phyloP scores from a whole-genome alignment of 1,140 invertebrate species.

The Meteorus sp. region DNA sequence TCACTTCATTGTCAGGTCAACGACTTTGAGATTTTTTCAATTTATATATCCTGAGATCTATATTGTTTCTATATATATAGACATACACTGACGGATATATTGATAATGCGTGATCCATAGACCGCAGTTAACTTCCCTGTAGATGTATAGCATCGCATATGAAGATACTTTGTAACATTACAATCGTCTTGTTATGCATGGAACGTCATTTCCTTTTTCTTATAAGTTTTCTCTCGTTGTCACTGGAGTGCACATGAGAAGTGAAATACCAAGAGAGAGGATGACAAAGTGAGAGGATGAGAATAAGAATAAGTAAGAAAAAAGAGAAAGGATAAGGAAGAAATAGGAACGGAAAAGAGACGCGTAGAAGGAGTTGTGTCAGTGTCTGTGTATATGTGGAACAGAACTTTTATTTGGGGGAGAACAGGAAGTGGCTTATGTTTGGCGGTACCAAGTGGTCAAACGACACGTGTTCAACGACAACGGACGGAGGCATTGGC shows the following conservation, averaged over 20 bases:
- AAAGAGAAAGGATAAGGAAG: constrained; percentile 11
- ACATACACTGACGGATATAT: no score
- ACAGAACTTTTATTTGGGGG: no score
- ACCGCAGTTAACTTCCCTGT: constrained; percentile 12
- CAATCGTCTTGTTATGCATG: constrained; percentile 41
- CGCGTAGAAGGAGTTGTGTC: constrained; percentile 16
- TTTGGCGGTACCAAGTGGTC: constrained; percentile 30
- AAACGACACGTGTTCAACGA: constrained; percentile 44
- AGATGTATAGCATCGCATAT: constrained; percentile 3
- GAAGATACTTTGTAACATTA: neutral
- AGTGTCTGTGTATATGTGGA: no score
- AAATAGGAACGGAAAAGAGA: constrained; percentile 19
- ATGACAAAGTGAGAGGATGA: no score
- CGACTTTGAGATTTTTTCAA: no score
- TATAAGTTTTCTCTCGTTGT: constrained; percentile 24
- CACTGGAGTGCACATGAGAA: constrained; percentile 6
- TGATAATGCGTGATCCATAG: no score
- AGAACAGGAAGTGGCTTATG: constrained; percentile 38
- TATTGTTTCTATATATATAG: no score
- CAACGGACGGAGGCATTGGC: constrained; percentile 32
- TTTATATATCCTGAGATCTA: no score
- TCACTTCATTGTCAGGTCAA: no score
- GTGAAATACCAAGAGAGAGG: no score
- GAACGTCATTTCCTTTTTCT: constrained; percentile 45
- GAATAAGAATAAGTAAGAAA: no score